Evolutionary conservation across 2,888 invertebrate species (phyloP).

Genomic region (Meganola albula): DNA sequence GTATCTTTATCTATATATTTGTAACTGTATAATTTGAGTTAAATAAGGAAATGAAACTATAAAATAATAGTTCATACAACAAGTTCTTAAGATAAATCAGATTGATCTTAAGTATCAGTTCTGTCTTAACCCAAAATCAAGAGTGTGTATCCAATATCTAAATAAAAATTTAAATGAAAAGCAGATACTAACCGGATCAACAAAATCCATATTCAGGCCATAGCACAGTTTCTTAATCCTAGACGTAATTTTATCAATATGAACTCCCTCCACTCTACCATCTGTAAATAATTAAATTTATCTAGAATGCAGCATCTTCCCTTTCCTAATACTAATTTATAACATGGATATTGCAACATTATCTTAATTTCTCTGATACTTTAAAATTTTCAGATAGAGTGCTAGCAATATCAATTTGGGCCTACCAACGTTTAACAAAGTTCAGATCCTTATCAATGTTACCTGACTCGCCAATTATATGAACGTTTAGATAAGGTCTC

Average conservation of each 20-base stretch:
- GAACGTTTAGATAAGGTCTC: too few species aligned
- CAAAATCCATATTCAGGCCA: constrained; percentile 95
- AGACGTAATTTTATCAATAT: constrained; percentile 98
- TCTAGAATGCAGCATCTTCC: not conserved
- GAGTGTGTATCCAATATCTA: not conserved
- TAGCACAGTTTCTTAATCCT: constrained; percentile 97
- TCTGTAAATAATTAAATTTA: constrained; percentile 68
- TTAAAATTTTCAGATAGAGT: not conserved
- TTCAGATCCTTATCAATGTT: too few species aligned
- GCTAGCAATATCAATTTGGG: not conserved
- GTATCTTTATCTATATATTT: not conserved
- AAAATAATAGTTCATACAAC: too few species aligned
- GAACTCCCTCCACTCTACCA: constrained; percentile 93
- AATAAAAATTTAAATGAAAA: not conserved
- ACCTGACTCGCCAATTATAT: too few species aligned
- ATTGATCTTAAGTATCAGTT: too few species aligned
- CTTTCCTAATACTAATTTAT: not conserved
- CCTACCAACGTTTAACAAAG: not conserved
- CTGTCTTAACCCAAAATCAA: too few species aligned
- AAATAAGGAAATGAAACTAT: too few species aligned
- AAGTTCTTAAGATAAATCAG: too few species aligned
- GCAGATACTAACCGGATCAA: constrained; percentile 89
- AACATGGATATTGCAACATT: not conserved
- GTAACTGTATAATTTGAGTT: not conserved
- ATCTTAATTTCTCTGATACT: too few species aligned